Base-by-base conservation (phyloP, 2,113 vertebrate species). In the Sialia sialis region DNA sequence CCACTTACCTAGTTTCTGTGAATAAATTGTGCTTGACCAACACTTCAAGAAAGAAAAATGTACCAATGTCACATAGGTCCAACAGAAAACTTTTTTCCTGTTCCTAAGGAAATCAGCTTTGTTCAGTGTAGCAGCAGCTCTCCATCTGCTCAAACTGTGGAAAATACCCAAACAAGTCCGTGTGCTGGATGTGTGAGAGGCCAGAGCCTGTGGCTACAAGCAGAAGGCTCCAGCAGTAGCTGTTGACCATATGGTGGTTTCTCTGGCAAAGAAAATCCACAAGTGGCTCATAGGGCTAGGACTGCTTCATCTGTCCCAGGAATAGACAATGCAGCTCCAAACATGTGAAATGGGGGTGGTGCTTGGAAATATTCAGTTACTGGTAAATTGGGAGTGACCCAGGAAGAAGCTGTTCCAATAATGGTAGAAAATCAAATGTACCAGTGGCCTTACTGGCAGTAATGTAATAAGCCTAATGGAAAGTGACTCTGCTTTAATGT, bases 381-480 rank as follows among this genome's bases (percentile, higher is more conserved):
- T 72, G 41, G 54, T 79, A 66, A 60, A 63, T 59, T 80, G 75
- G 63, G 87, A 76, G 38, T 32, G 41, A 87, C 58, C 84, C 73
- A 78, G 79, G 81, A 62, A 83, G 83, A 91, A 46, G 23, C 54
- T 64, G 34, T 66, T 73, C 67, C 51, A 58, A 11, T 91, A 68
- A 66, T 44, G 62, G 66, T 58, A 20, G 81, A 60, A 92, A 87
- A 92, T 73, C 68, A 58, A 89, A 95, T 87, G 59, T 82, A 68
- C 43, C 43, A 49, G 56, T 87, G 94, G 58, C 67, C 54, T 92
- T 94, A 62, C 67, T 85, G 81, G 70, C 51, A 70, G 54, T 85
- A 95, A 89, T 91, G 58, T 62, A 95, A 95, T 97, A 89, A 94
- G 43, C 54, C 32, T 95, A 93, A 94, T 89, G 84, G 89, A 94